Base-by-base conservation (phyloP, 2,113 vertebrate species). In the Vidua macroura region DNA sequence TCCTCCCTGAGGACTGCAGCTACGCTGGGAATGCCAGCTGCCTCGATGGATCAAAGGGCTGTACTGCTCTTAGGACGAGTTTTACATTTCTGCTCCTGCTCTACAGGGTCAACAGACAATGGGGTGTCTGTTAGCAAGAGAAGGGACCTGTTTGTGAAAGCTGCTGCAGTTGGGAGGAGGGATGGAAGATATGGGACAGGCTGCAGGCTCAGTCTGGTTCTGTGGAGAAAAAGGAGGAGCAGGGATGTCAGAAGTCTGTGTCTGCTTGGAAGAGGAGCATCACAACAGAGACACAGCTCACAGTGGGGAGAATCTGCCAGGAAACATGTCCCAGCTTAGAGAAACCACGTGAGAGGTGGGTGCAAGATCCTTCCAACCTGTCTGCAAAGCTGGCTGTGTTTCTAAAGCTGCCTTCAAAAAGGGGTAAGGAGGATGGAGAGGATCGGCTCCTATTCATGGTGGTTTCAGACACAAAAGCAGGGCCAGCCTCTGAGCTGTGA, bases 61-160 rank as follows among this genome's bases (percentile, higher is more conserved):
- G 72, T 22, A 10, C 89, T 90, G 75, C 96, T 83, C 43, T 51
- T 44, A 75, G 63, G 59, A 89, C 4, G 0, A 73, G 94, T 76
- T 88, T 95, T 90, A 90, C 93, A 95, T 92, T 88, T 92, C 95
- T 96, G 83, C 76, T 95, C 76, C 83, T 74, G 83, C 59, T 88
- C 60, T 60, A n/a, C 60, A n/a, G n/a, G 77, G 53, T 27, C 37
- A 86, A 13, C 39, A 83, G 69, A 96, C 94, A 97, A 94, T 79
- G 76, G 78, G 48, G 33, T 1, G 2, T 76, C 93, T 96, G 96
- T 92, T 75, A 69, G 73, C 84, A 66, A 64, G 35, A 92, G 84
- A 92, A 88, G 81, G 83, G 88, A 93, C 60, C 67, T 67, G 46
- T 90, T 86, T 92, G 63, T 80, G 58, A 83, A 73, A 92, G 63